Percentiles rank a stretch among this genome's conserved stretches.
These are phyloP conservation scores for Galago senegalensis DNA, from an alignment of 2,797 vertebrate genomes.

Conservation along the genomic window DNA sequence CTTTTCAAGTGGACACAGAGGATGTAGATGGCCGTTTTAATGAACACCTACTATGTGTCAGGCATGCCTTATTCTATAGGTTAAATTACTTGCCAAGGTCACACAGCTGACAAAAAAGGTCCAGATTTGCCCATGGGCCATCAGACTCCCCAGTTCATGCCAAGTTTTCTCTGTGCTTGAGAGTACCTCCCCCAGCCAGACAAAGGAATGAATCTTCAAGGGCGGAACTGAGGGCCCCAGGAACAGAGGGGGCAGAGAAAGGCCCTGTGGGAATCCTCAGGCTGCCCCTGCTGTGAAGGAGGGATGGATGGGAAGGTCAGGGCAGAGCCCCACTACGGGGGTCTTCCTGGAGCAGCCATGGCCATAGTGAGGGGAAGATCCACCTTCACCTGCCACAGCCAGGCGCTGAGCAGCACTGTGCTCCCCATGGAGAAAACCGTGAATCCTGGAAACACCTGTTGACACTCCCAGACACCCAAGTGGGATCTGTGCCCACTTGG, in stretches of 20 bases:
- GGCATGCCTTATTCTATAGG: background rate
- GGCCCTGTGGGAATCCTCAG: background rate
- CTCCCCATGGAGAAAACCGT: slow-evolving; percentile 65
- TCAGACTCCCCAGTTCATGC: background rate
- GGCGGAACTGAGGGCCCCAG: background rate
- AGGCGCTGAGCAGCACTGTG: slow-evolving; percentile 71
- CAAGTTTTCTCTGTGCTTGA: background rate
- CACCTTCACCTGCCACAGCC: background rate
- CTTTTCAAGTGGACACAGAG: background rate
- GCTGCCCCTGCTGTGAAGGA: background rate
- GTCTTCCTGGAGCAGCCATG: background rate
- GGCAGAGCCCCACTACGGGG: background rate
- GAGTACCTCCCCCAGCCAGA: background rate
- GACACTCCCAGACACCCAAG: slow-evolving; percentile 73
- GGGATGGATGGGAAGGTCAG: accelerated
- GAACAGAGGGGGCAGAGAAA: background rate
- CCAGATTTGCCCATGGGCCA: background rate
- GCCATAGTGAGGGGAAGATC: accelerated
- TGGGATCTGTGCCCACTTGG: slow-evolving; percentile 73
- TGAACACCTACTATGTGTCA: background rate
- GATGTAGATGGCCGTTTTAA: background rate
- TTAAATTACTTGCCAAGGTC: background rate
- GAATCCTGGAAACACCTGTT: slow-evolving; percentile 77
- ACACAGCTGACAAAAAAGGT: background rate
- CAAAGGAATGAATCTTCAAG: background rate